Base-by-base conservation (phyloP, 2,113 vertebrate genomes). In the Alexandromys fortis region DNA sequence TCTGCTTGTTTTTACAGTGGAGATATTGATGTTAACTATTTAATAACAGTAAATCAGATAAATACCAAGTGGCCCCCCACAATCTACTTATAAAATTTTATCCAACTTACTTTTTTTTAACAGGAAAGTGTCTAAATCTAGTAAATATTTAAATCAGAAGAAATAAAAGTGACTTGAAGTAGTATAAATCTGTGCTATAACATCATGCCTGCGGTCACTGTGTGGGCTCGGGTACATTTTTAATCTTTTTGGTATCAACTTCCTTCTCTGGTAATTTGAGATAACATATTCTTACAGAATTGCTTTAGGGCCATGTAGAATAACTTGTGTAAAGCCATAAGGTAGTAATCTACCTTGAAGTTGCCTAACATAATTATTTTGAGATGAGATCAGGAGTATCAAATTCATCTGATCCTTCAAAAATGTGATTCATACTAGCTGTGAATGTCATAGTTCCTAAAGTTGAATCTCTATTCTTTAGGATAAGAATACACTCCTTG, bases 341-440 rank as follows among this genome's bases (percentile, higher is more conserved):
- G 19, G 58, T 58, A 21, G 58, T 58, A 58, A 58, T 58, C 3
- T 94, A 49, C 92, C 30, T 78, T 87, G 86, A 92, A 94, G 17
- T 95, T 93, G 3, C 7, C 91, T 24, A 86, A 94, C 47, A 94
- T 81, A 96, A 92, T 91, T 77, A 94, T 14, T 68, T 95, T 94
- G 30, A 76, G 67, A 52, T 49, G 92, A 87, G 85, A 89, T 45
- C 7, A 49, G 58, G 12, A 33, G 4, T 86, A 0, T 3, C 47
- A 33, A 91, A 67, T 14, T 73, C 10, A 13, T 94, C 63, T 89
- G 42, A 86, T 73, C 12, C 73, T 22, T 95, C 26, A 35, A 81
- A 38, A 90, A 76, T 88, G 88, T 4, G 90, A 72, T 93, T 93
- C 13, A 77, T 35, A 86, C 0, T 73, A 68, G 22, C 79, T 86